Conservation (phyloP, 2,888 invertebrate genomes). For the Luperina nickerlii region DNA sequence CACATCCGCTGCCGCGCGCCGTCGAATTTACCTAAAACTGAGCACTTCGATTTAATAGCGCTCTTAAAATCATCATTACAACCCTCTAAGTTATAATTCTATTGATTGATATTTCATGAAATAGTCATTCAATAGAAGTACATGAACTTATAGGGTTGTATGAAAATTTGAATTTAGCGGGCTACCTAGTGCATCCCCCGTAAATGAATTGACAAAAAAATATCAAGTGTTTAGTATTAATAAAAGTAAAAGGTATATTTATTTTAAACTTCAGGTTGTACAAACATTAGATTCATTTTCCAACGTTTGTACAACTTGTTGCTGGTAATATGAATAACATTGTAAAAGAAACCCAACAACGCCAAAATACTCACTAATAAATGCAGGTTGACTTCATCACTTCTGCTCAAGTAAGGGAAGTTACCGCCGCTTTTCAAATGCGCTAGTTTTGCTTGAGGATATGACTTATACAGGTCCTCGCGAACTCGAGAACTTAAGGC, state of each 20-base stretch:
- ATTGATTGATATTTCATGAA: too few relatives aligned
- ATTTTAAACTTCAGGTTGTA: slow-evolving; percentile 3
- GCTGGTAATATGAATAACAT: background rate
- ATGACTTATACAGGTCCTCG: slow-evolving; percentile 96
- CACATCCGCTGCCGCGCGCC: too few relatives aligned
- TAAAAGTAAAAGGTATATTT: background rate
- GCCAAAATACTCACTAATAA: slow-evolving; percentile 91
- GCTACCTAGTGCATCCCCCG: too few relatives aligned
- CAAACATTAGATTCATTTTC: slow-evolving; percentile 5
- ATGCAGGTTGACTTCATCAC: slow-evolving; percentile 97
- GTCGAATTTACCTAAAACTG: too few relatives aligned
- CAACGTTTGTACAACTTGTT: too few relatives aligned
- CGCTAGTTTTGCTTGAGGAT: slow-evolving; percentile 95
- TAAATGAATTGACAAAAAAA: slow-evolving; percentile 1
- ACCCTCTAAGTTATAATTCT: too few relatives aligned
- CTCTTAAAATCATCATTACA: too few relatives aligned
- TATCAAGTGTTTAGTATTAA: background rate
- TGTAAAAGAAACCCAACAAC: background rate
- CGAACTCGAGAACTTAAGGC: slow-evolving; percentile 94
- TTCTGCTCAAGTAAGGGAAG: slow-evolving; percentile 96
- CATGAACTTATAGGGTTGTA: too few relatives aligned
- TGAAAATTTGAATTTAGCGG: too few relatives aligned
- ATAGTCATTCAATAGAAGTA: too few relatives aligned
- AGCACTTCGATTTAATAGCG: too few relatives aligned
- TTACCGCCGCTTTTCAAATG: slow-evolving; percentile 97